These are phyloP conservation scores for Cephus rjabovi DNA, from an alignment of 2,888 invertebrate species.

Conservation along the genomic window DNA sequence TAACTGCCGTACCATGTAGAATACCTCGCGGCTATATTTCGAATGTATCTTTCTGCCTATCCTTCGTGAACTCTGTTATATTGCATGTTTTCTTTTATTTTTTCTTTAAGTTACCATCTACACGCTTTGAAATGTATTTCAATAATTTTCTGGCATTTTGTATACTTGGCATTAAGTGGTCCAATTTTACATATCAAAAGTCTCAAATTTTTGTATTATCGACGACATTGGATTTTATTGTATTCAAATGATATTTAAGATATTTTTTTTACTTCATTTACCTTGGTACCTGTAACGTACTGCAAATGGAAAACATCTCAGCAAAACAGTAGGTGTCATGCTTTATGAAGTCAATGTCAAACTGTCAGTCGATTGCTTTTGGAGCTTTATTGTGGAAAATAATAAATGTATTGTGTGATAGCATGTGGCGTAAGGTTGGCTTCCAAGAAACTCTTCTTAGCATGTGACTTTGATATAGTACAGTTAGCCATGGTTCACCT, in stretches of 20 bases:
- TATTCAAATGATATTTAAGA: not conserved
- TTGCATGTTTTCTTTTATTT: not conserved
- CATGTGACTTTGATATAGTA: not conserved
- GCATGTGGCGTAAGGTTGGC: not conserved
- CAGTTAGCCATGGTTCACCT: not conserved
- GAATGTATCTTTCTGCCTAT: constrained; percentile 2
- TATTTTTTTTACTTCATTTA: not conserved
- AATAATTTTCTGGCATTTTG: not conserved
- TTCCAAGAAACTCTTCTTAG: not conserved
- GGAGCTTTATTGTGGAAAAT: constrained; percentile 8
- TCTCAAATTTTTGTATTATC: constrained; percentile 36
- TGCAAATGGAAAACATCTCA: not conserved
- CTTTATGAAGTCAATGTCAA: constrained; percentile 37
- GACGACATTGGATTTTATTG: not conserved
- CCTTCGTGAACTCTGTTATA: not conserved
- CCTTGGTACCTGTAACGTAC: not conserved
- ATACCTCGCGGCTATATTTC: constrained; percentile 16
- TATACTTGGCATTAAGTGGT: not conserved
- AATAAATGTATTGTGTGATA: not conserved
- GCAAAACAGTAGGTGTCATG: not conserved
- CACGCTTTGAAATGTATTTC: not conserved
- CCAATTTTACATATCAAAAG: constrained; percentile 7
- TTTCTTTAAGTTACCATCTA: not conserved
- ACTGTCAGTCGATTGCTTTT: constrained; percentile 26
- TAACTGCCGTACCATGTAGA: constrained; percentile 14